Percentiles rank a stretch among this genome's conserved stretches.
These are phyloP conservation scores for Macaria notata DNA, from an alignment of 2,888 invertebrate genomes.

Conservation along the genomic window DNA sequence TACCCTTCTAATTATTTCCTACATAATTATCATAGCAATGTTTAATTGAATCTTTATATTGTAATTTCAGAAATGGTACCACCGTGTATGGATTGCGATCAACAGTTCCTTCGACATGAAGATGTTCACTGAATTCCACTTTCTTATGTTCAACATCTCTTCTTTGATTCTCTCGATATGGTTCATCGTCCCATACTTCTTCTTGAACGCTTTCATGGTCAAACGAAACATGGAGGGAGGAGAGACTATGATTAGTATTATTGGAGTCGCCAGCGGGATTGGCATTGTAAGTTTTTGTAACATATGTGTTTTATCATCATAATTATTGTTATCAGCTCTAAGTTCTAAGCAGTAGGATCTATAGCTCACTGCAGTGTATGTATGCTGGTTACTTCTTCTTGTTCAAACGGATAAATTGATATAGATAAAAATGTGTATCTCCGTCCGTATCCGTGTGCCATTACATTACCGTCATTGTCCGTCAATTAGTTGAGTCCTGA, in stretches of 20 bases:
- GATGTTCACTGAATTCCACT: conserved; percentile 90
- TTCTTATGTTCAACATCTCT: conserved; percentile 90
- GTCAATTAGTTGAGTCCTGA: too few species aligned
- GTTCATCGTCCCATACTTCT: conserved; percentile 97
- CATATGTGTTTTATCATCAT: too few species aligned
- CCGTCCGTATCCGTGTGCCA: too few species aligned
- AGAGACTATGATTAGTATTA: conserved; percentile 90
- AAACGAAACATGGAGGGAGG: conserved; percentile 86
- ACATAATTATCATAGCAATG: too few species aligned
- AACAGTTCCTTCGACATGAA: conserved; percentile 90
- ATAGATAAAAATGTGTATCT: too few species aligned
- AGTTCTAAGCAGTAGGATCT: too few species aligned
- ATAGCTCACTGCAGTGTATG: too few species aligned
- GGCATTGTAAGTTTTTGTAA: conserved; percentile 86
- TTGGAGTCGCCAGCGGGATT: conserved; percentile 93
- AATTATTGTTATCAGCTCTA: too few species aligned
- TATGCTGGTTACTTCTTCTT: too few species aligned
- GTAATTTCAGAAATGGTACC: conserved; percentile 86
- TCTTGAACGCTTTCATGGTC: conserved; percentile 84
- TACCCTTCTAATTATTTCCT: too few species aligned
- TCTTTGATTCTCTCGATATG: conserved; percentile 94
- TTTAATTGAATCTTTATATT: not conserved
- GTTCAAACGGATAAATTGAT: too few species aligned
- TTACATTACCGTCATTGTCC: too few species aligned
- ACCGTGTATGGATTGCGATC: conserved; percentile 84